Percentiles rank a stretch among this genome's conserved stretches.
Conservation (phyloP, 2,888 invertebrate genomes). For the Stenolophus ochropezus region DNA sequence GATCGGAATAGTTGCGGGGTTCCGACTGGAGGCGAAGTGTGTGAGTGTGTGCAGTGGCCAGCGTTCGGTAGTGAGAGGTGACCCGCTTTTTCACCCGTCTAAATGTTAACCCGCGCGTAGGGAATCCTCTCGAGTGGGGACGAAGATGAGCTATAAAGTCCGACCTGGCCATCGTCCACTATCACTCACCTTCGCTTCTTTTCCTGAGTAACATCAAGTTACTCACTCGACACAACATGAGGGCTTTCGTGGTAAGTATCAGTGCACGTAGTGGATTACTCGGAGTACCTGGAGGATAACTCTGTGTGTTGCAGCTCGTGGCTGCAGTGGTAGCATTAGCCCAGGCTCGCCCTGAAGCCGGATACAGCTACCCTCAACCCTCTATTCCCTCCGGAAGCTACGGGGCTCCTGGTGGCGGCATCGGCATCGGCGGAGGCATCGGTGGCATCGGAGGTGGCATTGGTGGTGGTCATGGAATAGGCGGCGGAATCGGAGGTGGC, state of each 20-base stretch:
- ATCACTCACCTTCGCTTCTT: slow-evolving; percentile 67
- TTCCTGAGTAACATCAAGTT: slow-evolving; percentile 66
- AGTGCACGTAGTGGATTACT: slow-evolving; percentile 9
- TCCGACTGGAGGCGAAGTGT: background rate
- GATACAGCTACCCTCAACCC: slow-evolving; percentile 75
- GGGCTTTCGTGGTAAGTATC: slow-evolving; percentile 69
- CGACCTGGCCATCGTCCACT: slow-evolving; percentile 62
- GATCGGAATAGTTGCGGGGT: slow-evolving; percentile 26
- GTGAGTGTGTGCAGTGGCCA: slow-evolving; percentile 46
- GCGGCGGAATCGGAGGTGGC: slow-evolving; percentile 65
- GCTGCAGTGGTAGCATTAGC: slow-evolving; percentile 74
- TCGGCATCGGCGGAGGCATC: slow-evolving; percentile 67
- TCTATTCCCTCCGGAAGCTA: slow-evolving; percentile 68
- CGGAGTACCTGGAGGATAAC: slow-evolving; percentile 1
- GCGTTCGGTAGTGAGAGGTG: slow-evolving; percentile 68
- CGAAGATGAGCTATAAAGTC: slow-evolving; percentile 69
- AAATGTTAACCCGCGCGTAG: slow-evolving; percentile 64
- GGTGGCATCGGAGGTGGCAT: slow-evolving; percentile 66
- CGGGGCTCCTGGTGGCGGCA: slow-evolving; percentile 62
- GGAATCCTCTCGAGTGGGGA: slow-evolving; percentile 65
- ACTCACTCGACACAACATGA: slow-evolving; percentile 66
- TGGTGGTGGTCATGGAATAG: slow-evolving; percentile 63
- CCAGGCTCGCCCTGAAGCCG: slow-evolving; percentile 78
- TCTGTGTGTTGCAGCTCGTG: slow-evolving; percentile 65
- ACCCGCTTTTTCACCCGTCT: slow-evolving; percentile 69